Evolutionary conservation across 2,113 vertebrate species (phyloP).

Genomic region (Alethe castanea): DNA sequence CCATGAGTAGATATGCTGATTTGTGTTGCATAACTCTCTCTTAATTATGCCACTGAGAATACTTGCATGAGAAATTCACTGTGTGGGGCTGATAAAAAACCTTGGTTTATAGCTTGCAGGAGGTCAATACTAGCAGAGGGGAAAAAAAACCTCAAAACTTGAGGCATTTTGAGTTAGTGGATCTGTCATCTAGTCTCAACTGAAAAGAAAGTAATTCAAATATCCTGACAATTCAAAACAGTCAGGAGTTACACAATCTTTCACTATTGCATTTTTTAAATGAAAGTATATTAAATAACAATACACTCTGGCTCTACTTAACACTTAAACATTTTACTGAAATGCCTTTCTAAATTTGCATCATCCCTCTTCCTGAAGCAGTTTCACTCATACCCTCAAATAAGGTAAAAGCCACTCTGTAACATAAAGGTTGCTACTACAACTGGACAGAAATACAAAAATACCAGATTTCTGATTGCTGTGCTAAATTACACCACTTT

Average conservation of each 20-base stretch:
- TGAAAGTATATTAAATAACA: constrained; percentile 30
- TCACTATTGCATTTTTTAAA: background rate
- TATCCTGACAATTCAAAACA: background rate
- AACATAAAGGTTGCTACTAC: background rate
- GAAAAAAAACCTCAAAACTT: background rate
- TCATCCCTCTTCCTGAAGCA: background rate
- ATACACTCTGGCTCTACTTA: background rate
- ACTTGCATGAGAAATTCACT: background rate
- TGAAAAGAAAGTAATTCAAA: constrained; percentile 9
- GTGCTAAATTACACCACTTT: background rate
- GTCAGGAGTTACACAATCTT: constrained; percentile 1
- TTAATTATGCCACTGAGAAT: constrained; percentile 3
- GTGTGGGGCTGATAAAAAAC: background rate
- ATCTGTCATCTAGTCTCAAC: background rate
- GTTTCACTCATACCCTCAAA: background rate
- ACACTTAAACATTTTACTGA: background rate
- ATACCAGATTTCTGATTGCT: background rate
- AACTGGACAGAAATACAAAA: background rate
- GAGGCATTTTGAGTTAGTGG: background rate
- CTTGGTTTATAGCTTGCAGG: background rate
- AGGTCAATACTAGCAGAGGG: background rate
- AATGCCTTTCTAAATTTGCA: constrained; percentile 1
- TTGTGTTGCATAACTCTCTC: background rate
- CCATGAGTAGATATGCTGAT: background rate
- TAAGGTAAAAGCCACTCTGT: background rate